Base-by-base conservation (phyloP, 1,140 invertebrate species). In the Galendromus occidentalis region DNA sequence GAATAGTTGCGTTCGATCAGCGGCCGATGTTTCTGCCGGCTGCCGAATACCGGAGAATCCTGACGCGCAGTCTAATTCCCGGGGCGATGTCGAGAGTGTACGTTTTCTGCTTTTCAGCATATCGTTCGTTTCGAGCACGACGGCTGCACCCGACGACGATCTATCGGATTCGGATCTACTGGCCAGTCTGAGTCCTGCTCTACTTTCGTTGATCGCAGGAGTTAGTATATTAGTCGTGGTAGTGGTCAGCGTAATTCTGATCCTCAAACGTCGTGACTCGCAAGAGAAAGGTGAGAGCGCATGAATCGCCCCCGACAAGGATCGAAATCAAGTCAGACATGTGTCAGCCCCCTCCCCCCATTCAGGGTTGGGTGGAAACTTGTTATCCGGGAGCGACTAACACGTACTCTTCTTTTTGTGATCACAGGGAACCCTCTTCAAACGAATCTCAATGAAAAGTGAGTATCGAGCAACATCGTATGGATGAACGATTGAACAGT, bases 391-490 rank as follows among this genome's bases (percentile, higher is more conserved):
- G 4, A 47, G 5, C 45, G 45, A 47, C 14, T 47, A 20, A 47
- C 28, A 47, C 4, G 9, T n/a, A 9, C 9, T 39, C 33, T 9
- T 39, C 33, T 4, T 39, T 39, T 9, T 9, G 33, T 39, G 4
- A 17, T 14, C 25, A 9, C 51, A 59, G 51, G 51, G 25, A 59
- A 59, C 25, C 17, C 51, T 25, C 51, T 22, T 25, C 51, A 59
- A 22, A 59, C 51, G 33, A 59, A 59, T 22, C 51, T 59, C 20
- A 59, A 59, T 33, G 51, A 59, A 25, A 59, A 59, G 51, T 59
- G 33, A 59, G 51, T 59, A 59, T 33, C 22, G 22, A 39, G 33
- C 33, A 9, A 39, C 33, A 4, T 6, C 33, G 33, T 9, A 39
- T 6, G 9, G 4, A 6, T 9, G 33, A 39, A 39, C 33, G n/a